These are phyloP conservation scores for Yponomeuta cagnagella DNA, from an alignment of 2,888 invertebrate genomes.

Conservation along the genomic window DNA sequence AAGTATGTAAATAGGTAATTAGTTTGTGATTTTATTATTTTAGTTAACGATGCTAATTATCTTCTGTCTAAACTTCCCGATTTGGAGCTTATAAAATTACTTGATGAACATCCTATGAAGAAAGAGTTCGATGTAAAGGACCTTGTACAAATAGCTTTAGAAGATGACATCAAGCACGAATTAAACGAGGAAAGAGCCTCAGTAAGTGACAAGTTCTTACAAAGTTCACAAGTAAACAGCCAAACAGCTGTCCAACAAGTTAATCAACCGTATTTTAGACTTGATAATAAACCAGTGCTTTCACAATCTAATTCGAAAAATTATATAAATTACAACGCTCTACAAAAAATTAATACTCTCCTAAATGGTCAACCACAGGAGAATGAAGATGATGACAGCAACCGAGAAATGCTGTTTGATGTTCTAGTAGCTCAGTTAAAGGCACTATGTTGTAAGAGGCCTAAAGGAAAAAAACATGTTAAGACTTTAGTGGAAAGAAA, in stretches of 20 bases:
- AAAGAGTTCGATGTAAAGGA: constrained; percentile 48
- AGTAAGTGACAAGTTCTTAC: background rate
- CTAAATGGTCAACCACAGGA: constrained; percentile 37
- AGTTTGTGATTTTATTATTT: constrained; percentile 21
- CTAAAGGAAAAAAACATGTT: constrained; percentile 25
- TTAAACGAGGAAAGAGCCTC: background rate
- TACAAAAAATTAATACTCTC: constrained; percentile 50
- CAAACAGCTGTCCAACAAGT: background rate
- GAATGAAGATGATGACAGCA: constrained; percentile 38
- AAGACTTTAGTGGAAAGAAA: background rate
- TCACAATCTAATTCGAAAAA: constrained; percentile 28
- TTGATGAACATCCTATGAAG: constrained; percentile 48
- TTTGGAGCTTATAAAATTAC: constrained; percentile 48
- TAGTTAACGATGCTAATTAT: constrained; percentile 52
- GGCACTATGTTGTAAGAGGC: constrained; percentile 56
- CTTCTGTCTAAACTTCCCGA: constrained; percentile 59
- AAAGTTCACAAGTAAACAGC: background rate
- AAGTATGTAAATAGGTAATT: too few species aligned
- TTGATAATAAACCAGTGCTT: constrained; percentile 47
- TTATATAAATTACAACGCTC: constrained; percentile 43
- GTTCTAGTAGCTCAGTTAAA: constrained; percentile 58
- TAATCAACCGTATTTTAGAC: constrained; percentile 31
- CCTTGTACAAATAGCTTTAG: constrained; percentile 37
- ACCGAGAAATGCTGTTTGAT: constrained; percentile 58
- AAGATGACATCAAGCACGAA: background rate